These are phyloP conservation scores for Pachypsylla venusta DNA, from an alignment of 1,140 invertebrate species.

Conservation along the genomic window DNA sequence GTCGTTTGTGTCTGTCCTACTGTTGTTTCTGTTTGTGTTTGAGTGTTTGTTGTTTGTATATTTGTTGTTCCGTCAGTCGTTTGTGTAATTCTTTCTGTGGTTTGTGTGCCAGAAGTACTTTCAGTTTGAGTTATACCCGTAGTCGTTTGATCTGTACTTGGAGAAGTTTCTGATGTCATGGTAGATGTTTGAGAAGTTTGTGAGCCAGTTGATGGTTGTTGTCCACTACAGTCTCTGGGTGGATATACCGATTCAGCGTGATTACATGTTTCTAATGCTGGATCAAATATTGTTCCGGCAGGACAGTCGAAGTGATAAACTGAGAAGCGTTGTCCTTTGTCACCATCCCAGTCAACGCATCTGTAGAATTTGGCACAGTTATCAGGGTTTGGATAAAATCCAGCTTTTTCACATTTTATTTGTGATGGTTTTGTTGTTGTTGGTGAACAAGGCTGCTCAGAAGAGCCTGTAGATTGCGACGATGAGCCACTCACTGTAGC, in stretches of 20 bases:
- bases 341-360: slow-evolving; percentile 42
- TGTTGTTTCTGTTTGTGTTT: slow-evolving; percentile 12
- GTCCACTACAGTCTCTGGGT: slow-evolving; percentile 30
- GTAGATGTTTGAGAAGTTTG: background rate
- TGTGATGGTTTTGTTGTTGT: slow-evolving; percentile 18
- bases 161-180: background rate
- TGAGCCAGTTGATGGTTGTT: slow-evolving; percentile 2
- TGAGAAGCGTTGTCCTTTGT: slow-evolving; percentile 43
- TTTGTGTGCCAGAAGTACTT: slow-evolving; percentile 11
- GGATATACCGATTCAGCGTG: slow-evolving; percentile 38
- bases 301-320: slow-evolving; percentile 37
- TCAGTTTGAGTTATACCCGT: slow-evolving; percentile 11
- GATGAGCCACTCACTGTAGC: background rate
- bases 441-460: slow-evolving; percentile 13
- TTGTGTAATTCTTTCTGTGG: background rate
- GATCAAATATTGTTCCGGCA: slow-evolving; percentile 40
- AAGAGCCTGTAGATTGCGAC: background rate
- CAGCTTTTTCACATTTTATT: slow-evolving; percentile 29
- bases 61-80: slow-evolving; percentile 10
- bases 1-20: slow-evolving; percentile 12
- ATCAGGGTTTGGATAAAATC: slow-evolving; percentile 46
- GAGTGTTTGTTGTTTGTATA: slow-evolving; percentile 13
- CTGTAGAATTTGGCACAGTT: slow-evolving; percentile 54
- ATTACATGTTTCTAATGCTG: slow-evolving; percentile 36
- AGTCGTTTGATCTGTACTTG: slow-evolving; percentile 13